Evolutionary conservation across 2,888 invertebrate species (phyloP).

Genomic region (Andrena camellia): DNA sequence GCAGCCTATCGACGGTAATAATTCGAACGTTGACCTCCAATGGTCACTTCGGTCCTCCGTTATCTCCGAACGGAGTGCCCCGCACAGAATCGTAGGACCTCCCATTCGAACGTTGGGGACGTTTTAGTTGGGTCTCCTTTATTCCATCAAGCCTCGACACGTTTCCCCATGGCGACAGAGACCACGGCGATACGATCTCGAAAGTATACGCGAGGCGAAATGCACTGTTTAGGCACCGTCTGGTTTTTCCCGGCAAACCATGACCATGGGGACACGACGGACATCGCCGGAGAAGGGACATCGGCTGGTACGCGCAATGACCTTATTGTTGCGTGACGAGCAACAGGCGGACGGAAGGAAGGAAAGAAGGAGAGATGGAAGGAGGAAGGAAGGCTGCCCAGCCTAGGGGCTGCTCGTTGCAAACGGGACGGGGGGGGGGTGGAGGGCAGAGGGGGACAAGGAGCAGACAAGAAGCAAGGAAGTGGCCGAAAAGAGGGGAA

Average conservation of each 20-base stretch:
- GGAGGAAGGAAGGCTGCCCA: slow-evolving; percentile 59
- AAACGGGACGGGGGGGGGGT: slow-evolving; percentile 46
- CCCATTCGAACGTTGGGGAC: background rate
- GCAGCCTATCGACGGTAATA: background rate
- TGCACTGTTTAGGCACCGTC: slow-evolving; percentile 19
- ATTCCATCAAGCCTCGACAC: slow-evolving; percentile 8
- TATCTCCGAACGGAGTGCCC: background rate
- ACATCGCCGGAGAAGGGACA: slow-evolving; percentile 40
- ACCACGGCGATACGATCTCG: slow-evolving; percentile 38
- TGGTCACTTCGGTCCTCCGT: background rate
- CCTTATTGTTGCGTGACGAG: slow-evolving; percentile 80
- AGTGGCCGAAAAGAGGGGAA: slow-evolving; percentile 68
- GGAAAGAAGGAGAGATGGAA: slow-evolving; percentile 70
- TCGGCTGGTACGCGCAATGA: slow-evolving; percentile 65
- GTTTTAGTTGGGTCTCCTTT: background rate
- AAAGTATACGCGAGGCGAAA: slow-evolving; percentile 19
- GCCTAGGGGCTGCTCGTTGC: slow-evolving; percentile 60
- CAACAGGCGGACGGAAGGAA: slow-evolving; percentile 73
- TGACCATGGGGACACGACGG: slow-evolving; percentile 47
- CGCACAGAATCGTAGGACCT: background rate
- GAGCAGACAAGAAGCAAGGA: slow-evolving; percentile 63
- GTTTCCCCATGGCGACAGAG: slow-evolving; percentile 1
- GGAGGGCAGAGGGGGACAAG: background rate
- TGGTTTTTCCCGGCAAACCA: slow-evolving; percentile 47
- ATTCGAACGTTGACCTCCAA: slow-evolving; percentile 33